Percentiles rank a stretch among this genome's conserved stretches.
Conservation (phyloP, 2,888 invertebrate species). For the Cheilosia urbana region DNA sequence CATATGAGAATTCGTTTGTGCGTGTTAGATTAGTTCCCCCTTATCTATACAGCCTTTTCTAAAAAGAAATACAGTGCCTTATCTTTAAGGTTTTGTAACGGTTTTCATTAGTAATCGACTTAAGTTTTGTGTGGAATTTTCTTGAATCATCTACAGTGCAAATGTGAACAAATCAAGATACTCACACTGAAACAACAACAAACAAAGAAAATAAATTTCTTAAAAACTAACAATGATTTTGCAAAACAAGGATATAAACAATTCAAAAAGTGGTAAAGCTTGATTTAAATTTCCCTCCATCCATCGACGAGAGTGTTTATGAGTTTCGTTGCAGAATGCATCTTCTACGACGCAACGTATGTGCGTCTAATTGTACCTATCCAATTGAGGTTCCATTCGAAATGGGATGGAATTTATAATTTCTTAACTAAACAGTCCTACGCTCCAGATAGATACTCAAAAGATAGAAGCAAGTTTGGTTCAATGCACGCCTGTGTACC, state of each 20-base stretch:
- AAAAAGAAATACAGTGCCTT: conserved; percentile 25
- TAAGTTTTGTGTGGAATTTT: conserved; percentile 32
- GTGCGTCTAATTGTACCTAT: conserved; percentile 1
- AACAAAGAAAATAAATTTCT: conserved; percentile 10
- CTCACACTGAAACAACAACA: conserved; percentile 1
- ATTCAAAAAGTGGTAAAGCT: conserved; percentile 39
- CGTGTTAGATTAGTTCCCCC: conserved; percentile 8
- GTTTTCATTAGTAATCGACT: conserved; percentile 28
- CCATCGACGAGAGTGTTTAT: conserved; percentile 25
- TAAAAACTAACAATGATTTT: neutral
- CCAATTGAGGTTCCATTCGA: conserved; percentile 22
- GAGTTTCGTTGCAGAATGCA: conserved; percentile 34
- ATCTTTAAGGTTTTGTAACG: conserved; percentile 50
- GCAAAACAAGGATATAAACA: conserved; percentile 39
- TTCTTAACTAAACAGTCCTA: conserved; percentile 11
- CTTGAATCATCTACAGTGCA: conserved; percentile 16
- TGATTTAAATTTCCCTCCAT: neutral
- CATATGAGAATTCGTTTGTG: conserved; percentile 6
- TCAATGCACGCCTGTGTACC: conserved; percentile 18
- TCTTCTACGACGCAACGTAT: neutral
- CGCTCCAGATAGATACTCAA: conserved; percentile 7
- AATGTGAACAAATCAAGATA: conserved; percentile 6
- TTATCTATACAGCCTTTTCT: conserved; percentile 40
- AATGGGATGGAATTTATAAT: conserved; percentile 46
- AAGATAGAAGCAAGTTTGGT: conserved; percentile 3